Conservation (phyloP, 2,797 vertebrate genomes). For the Lophius americanus region DNA sequence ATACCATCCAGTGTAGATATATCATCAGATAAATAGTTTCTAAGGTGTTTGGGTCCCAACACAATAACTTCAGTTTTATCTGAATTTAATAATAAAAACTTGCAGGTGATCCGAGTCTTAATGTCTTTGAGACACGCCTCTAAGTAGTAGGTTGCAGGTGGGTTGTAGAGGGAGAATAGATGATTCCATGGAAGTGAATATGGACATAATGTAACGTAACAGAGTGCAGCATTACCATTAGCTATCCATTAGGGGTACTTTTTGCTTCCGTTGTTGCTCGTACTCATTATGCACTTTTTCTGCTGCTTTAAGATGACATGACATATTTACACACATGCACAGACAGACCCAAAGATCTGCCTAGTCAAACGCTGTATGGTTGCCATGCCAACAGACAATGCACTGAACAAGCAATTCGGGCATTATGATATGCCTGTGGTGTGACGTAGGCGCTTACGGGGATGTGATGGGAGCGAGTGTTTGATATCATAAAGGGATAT, state of each 20-base stretch:
- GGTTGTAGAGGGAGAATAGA: conserved; percentile 15
- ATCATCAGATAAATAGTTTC: no score
- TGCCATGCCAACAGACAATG: conserved; percentile 75
- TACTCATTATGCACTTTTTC: neutral
- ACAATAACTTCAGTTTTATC: no score
- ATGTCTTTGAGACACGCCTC: no score
- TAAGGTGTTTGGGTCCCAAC: no score
- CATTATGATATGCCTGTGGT: conserved; percentile 57
- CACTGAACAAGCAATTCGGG: conserved; percentile 60
- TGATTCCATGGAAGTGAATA: neutral
- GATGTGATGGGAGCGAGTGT: conserved; percentile 47
- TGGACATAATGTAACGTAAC: neutral
- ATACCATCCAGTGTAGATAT: no score
- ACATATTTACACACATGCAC: neutral
- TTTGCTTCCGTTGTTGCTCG: conserved; percentile 2
- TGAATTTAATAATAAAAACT: no score
- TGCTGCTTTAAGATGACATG: conserved; percentile 16
- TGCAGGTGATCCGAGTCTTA: no score
- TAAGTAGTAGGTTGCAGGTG: conserved; percentile 83
- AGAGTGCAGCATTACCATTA: neutral
- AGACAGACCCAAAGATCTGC: conserved; percentile 44
- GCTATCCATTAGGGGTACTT: neutral
- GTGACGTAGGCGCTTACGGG: conserved; percentile 49
- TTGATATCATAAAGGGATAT: conserved; percentile 52
- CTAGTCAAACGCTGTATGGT: conserved; percentile 67